These are phyloP conservation scores for Bombus huntii DNA, from an alignment of 1,140 invertebrate species.

Conservation along the genomic window DNA sequence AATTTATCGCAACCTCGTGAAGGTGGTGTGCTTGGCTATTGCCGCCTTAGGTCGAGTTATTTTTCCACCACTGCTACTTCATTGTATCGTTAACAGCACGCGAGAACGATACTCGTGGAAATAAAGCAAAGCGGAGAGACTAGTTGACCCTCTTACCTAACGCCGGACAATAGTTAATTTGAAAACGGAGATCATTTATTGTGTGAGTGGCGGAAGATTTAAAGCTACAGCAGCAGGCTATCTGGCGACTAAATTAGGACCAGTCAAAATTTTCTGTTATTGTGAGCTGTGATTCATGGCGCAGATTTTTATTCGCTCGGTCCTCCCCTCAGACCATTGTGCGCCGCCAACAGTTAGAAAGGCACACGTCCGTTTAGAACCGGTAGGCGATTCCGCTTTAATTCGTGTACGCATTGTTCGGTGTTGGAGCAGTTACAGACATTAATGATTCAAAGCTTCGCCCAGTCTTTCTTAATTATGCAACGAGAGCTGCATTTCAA, in stretches of 20 bases:
- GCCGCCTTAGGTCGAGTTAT: not conserved
- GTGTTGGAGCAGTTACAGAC: not conserved
- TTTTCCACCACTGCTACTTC: not conserved
- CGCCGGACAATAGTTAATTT: not conserved
- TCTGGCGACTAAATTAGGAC: not conserved
- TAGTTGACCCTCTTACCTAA: not conserved
- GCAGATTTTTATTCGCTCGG: not conserved
- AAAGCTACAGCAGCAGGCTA: not conserved
- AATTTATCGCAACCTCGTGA: not conserved
- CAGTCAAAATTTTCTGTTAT: constrained; percentile 7
- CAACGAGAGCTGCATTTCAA: not conserved
- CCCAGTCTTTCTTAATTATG: constrained; percentile 9
- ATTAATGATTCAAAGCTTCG: not conserved
- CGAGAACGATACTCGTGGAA: not conserved
- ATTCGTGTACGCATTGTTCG: not conserved
- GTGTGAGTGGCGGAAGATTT: not conserved
- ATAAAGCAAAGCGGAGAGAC: not conserved
- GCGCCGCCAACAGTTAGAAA: not conserved
- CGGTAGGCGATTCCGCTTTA: not conserved
- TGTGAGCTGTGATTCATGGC: constrained; percentile 2
- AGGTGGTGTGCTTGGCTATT: not conserved
- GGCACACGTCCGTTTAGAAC: constrained; percentile 14
- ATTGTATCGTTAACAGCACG: not conserved
- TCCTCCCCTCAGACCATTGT: not conserved
- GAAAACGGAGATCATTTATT: not conserved